Evolutionary conservation across 2,797 vertebrate genomes (phyloP), one percentile per base, ranked within the genome.

Genomic region (Champsocephalus gunnari): DNA sequence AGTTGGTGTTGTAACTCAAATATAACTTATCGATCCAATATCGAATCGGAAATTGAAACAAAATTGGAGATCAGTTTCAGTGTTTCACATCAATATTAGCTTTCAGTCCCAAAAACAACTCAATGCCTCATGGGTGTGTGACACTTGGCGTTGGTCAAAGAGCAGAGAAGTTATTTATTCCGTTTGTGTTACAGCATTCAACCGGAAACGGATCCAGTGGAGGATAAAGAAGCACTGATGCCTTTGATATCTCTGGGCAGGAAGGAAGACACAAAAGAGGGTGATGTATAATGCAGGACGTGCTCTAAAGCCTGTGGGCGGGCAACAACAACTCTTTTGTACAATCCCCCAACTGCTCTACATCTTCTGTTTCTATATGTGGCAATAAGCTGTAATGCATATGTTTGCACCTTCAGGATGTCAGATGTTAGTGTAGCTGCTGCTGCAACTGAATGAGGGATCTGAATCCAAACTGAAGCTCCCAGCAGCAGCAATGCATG

Each of bases 231-330:
- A 71, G 57, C 81, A 59, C 74, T 63, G 71, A 68, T 78, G 85
- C 56, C 76, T 90, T 87, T 84, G 85, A 91, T 90, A 83, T 85
- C 74, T 77, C 44, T 43, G 70, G 72, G 78, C 67, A 71, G 77
- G 66, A 81, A 73, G 67, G 65, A 79, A 73, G 48, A 17, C 7
- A 62, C 28, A 21, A 57, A 80, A 80, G 82, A 73, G 76, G 75
- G 47, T 90, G 81, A 92, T 93, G 86, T 90, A 89, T 92, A 92
- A 92, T 91, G 91, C 86, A 92, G 82, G 85, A 90, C 89, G 88
- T 84, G 86, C 89, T 82, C 75, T 72, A 4, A 11, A 69, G 85
- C 88, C 90, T 87, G 70, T 85, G 74, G 88, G 90, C 89, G 74
- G 88, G 90, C 89, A 83, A 85, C 72, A 78, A 80, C 78, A 83